Base-by-base conservation (phyloP, 92 coral and sea anemone species). In the Parazoanthus swiftii region DNA sequence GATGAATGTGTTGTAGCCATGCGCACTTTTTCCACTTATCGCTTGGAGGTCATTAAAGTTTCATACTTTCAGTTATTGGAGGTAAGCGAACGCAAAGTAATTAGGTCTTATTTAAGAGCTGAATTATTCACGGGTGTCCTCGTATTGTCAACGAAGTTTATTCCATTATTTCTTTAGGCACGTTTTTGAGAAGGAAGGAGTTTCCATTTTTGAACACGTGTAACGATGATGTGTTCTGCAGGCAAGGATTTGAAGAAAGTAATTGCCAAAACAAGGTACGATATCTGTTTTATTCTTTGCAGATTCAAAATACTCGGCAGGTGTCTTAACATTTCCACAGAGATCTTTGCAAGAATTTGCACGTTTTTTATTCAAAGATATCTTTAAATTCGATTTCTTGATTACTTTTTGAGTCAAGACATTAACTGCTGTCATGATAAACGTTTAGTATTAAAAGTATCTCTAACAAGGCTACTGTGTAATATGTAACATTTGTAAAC, bases 11-110 rank as follows among this genome's bases (percentile, higher is more conserved):
- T 25, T 48, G 10, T 51, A 44, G 21, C 29, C 86, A 82, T 84
- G 79, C 68, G 67, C 78, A 84, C 67, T 46, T 46, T 71, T 51
- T 7, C 78, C 16, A 18, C 21, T 35, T 6, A 8, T 11, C 65
- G 14, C 25, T 8, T 84, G 59, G 66, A 84, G 65, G n/a, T 84
- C 87, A 84, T 84, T 84, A 84, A 84, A 84, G 2, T 48, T 84
- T 71, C 42, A 84, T 84, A 44, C 20, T 50, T 84, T 48, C 42
- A 44, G 67, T 72, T 70, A 71, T 84, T 71, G 58, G 44, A 18
- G 35, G 65, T 74, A 48, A 29, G 15, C 63, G 42, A 36, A 43
- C 51, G 65, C 63, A 71, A 44, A 71, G 78, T 70, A 84, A 84
- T 84, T 70, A 71, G 79, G 36, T 70, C 87, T 70, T 46, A 44